Base-by-base conservation (phyloP, 2,113 vertebrate species). In the Calonectris borealis region DNA sequence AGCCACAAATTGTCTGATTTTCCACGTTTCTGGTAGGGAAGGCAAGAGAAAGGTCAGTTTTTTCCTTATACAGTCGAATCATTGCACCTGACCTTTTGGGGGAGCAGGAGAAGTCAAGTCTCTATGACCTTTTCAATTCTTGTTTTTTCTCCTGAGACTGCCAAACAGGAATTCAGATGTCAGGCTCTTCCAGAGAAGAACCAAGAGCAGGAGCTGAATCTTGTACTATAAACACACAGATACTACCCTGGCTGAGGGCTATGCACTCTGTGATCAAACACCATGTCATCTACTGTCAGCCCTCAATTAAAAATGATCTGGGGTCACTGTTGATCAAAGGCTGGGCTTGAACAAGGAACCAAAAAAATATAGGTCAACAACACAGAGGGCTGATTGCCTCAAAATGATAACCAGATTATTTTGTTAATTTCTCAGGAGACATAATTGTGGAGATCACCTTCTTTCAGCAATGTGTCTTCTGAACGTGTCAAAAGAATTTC, bases 361-460 rank as follows among this genome's bases (percentile, higher is more conserved):
- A 36, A 55, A 95, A 75, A 51, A 64, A 65, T 26, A 29, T 82
- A 72, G 75, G 81, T 61, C 86, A 82, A 24, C 27, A 65, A 48
- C 61, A 94, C 36, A 69, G 88, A 95, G 52, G 49, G 16, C 17
- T 91, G 49, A 57, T 46, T 3, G 36, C 25, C 58, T 94, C 38
- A 61, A 64, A 92, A 75, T 40, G 5, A 82, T 87, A 92, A 87
- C 69, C 71, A 86, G 49, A 94, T 76, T 69, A 79, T 88, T 69
- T 68, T 84, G 80, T 57, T 94, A 76, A 92, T 85, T 95, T 93
- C 81, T 93, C 86, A 36, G 51, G 70, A 80, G 70, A 73, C 46
- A 2, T 13, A 79, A 57, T 13, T 76, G 62, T 62, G 38, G 73
- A 94, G 94, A 81, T 93, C 86, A 93, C 89, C 81, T 94, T 73